Percentiles rank a stretch among this genome's conserved stretches.
These are phyloP conservation scores for Hirtodrosophila trivittata DNA, from an alignment of 2,888 invertebrate genomes.

Conservation along the genomic window DNA sequence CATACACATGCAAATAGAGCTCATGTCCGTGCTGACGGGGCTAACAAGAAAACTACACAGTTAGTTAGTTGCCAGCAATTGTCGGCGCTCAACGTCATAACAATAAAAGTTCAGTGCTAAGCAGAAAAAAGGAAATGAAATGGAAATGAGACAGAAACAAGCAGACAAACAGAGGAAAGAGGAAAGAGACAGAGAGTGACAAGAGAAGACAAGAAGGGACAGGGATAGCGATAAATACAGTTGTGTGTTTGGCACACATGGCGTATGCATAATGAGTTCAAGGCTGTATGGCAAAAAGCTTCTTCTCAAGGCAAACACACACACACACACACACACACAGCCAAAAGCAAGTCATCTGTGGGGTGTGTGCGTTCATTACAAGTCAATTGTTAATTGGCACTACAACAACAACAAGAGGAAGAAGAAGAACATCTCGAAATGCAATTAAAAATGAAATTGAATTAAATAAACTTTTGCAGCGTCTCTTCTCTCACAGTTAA, in stretches of 20 bases:
- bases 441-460: conserved; percentile 66
- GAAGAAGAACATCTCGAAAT: conserved; percentile 30
- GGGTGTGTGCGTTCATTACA: conserved; percentile 38
- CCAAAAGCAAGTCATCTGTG: conserved; percentile 33
- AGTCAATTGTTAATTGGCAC: conserved; percentile 70
- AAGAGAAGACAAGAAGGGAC: neutral
- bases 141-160: conserved; percentile 34
- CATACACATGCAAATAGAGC: conserved; percentile 30
- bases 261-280: conserved; percentile 76
- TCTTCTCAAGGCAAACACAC: conserved; percentile 16
- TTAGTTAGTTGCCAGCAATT: conserved; percentile 72
- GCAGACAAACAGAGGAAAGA: conserved; percentile 22
- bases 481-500: neutral
- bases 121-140: conserved; percentile 41
- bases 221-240: conserved; percentile 11
- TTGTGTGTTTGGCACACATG: conserved; percentile 41
- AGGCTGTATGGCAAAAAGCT: conserved; percentile 52
- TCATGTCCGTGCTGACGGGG: conserved; percentile 36
- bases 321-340: conserved; percentile 6
- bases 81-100: conserved; percentile 64
- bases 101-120: conserved; percentile 70
- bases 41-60: conserved; percentile 56
- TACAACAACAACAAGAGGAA: conserved; percentile 1
- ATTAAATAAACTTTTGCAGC: conserved; percentile 35
- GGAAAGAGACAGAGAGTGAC: neutral